Base-by-base conservation (phyloP, 2,888 invertebrate species). In the Autographa pulchrina region DNA sequence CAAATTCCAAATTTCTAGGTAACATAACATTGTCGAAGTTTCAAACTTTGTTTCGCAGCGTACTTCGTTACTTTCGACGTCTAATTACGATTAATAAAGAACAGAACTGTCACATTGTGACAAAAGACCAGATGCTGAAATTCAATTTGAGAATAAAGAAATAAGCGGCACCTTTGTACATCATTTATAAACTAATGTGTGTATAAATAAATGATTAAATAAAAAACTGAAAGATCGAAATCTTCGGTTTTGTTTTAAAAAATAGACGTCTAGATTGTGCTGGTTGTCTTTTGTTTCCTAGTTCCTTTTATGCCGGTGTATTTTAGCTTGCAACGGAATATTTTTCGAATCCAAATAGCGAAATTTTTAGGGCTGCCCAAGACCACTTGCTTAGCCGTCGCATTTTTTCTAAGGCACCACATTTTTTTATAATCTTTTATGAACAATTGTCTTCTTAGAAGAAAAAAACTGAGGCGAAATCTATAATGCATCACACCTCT, bases 41-140 rank as follows among this genome's bases (percentile, higher is more conserved):
- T 18, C 41, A 35, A 75, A 68, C 58, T 73, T 75, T 38, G 38
- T 38, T 62, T 65, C 54, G 18, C 16, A 18, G 60, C 60, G 61
- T 63, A 66, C 59, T 59, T 70, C 58, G 59, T 69, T 68, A 65
- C 66, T 68, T 64, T 68, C 65, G 71, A 75, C 58, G 41, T 69
- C 35, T 63, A 5, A 5, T 20, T 35, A 31, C 32, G 16, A 59
- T 32, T 54, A 41, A 64, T 59, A 70, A 60, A 25, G 60, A 32
- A 61, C 41, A n/a, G 32, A 64, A 54, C 65, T 56, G 75, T 62
- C 66, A 52, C 61, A 66, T 66, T 75, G 66, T 71, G 35, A 69
- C 71, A 75, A 68, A 65, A 70, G 20, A 54, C 54, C 74, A 77
- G 74, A 70, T 74, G 61, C 61, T 66, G 63, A 41, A 70, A 70